phyloP scores from a whole-genome alignment of 2,113 vertebrate genomes.

The Heloderma charlesbogerti region DNA sequence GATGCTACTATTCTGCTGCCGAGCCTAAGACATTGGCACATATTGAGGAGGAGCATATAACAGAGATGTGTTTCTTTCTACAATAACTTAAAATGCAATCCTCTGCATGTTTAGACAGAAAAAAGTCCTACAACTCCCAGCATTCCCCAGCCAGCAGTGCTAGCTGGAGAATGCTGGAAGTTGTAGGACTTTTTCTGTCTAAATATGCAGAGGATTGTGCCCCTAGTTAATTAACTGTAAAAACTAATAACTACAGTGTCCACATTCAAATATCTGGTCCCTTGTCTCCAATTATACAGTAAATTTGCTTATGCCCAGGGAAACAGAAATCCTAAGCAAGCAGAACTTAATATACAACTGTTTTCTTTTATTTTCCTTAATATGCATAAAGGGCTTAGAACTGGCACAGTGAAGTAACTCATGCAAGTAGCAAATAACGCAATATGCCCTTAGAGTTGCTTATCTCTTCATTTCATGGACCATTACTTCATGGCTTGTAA shows the following conservation, averaged over 20 bases:
- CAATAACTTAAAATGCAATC: background rate
- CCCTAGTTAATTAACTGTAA: background rate
- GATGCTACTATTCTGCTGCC: background rate
- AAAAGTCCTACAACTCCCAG: too few relatives aligned
- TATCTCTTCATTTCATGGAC: background rate
- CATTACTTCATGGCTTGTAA: background rate
- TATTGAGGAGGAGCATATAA: background rate
- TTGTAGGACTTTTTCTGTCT: too few relatives aligned
- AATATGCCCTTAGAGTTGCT: background rate
- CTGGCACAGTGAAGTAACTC: background rate
- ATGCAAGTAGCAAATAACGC: background rate
- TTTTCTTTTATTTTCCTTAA: background rate
- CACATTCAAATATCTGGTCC: background rate
- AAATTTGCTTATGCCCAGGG: background rate
- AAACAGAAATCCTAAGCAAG: background rate
- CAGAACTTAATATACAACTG: background rate
- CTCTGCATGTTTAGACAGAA: too few relatives aligned
- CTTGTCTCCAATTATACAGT: background rate
- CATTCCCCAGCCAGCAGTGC: too few relatives aligned
- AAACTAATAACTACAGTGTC: background rate
- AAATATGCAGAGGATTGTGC: background rate
- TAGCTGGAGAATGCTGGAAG: too few relatives aligned
- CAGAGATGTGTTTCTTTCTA: background rate
- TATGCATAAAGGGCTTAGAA: background rate
- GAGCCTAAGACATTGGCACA: background rate